These are phyloP conservation scores for Vimba vimba DNA, from an alignment of 2,113 vertebrate species.

Conservation along the genomic window DNA sequence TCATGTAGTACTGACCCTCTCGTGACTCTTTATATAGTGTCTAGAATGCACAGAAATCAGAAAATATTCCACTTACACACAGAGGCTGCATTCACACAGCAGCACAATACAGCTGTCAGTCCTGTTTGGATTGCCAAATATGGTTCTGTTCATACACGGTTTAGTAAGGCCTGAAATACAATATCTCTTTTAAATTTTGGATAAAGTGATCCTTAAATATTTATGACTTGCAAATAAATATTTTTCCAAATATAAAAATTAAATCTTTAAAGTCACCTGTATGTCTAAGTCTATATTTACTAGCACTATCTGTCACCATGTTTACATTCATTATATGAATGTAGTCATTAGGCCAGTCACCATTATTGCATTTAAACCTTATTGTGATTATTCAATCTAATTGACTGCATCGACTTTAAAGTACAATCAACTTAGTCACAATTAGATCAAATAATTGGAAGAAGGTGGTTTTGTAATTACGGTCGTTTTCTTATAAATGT, in stretches of 20 bases:
- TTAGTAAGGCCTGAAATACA: not conserved
- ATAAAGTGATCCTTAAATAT: not conserved
- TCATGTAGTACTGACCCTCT: constrained; percentile 86
- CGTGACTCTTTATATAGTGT: constrained; percentile 87
- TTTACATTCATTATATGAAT: not conserved
- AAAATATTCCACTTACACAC: constrained; percentile 6
- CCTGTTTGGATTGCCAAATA: not conserved
- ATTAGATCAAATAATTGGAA: not conserved
- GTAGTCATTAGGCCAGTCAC: not conserved
- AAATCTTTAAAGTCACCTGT: not conserved
- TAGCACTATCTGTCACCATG: not conserved
- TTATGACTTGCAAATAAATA: not conserved
- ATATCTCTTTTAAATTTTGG: not conserved
- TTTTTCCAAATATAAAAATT: not conserved
- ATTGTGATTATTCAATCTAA: not conserved
- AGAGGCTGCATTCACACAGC: not conserved
- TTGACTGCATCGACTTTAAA: not conserved
- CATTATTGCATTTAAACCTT: not conserved
- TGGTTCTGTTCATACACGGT: not conserved
- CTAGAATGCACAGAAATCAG: constrained; percentile 66
- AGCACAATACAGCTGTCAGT: not conserved
- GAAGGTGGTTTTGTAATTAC: not conserved
- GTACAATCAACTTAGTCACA: not conserved
- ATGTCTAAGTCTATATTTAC: not conserved
- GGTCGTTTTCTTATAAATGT: not conserved